Conservation (phyloP, 2,113 vertebrate genomes). For the Albula glossodonta region DNA sequence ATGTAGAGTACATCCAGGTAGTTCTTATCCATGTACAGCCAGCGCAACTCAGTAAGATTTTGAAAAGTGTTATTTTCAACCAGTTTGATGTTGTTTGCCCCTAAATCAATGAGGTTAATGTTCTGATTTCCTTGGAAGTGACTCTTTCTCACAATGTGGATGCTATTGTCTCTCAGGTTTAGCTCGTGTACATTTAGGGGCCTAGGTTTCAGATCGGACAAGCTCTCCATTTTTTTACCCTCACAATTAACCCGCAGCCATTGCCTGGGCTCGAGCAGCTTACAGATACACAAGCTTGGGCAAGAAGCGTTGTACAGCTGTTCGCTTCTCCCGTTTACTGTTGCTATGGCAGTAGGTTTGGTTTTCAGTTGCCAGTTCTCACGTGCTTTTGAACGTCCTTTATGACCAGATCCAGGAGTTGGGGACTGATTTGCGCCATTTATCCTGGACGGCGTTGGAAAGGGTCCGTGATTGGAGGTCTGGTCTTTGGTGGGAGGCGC, state of each 20-base stretch:
- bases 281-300: slow-evolving; percentile 85
- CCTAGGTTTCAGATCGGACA: slow-evolving; percentile 87
- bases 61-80: slow-evolving; percentile 96
- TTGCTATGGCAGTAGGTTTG: slow-evolving; percentile 80
- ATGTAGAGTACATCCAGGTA: slow-evolving; percentile 89
- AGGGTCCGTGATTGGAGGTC: slow-evolving; percentile 76
- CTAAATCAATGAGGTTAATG: slow-evolving; percentile 89
- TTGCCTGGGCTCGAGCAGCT: slow-evolving; percentile 81
- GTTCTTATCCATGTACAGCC: slow-evolving; percentile 99
- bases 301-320: slow-evolving; percentile 71
- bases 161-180: slow-evolving; percentile 93
- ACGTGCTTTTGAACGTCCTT: slow-evolving; percentile 85
- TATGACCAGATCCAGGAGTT: slow-evolving; percentile 75
- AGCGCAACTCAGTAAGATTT: slow-evolving; percentile 87
- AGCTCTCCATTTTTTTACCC: slow-evolving; percentile 88
- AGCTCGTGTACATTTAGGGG: slow-evolving; percentile 85
- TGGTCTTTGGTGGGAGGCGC: slow-evolving; percentile 94
- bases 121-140: slow-evolving; percentile 90
- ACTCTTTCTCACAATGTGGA: slow-evolving; percentile 87
- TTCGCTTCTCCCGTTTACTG: slow-evolving; percentile 62
- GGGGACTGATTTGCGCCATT: slow-evolving; percentile 78
- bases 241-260: slow-evolving; percentile 97
- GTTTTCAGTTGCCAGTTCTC: slow-evolving; percentile 97
- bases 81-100: slow-evolving; percentile 92
- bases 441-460: slow-evolving; percentile 86